Evolutionary conservation across 2,888 invertebrate species (phyloP), one percentile per base, ranked within the genome.

Genomic region (Amiota mariae): DNA sequence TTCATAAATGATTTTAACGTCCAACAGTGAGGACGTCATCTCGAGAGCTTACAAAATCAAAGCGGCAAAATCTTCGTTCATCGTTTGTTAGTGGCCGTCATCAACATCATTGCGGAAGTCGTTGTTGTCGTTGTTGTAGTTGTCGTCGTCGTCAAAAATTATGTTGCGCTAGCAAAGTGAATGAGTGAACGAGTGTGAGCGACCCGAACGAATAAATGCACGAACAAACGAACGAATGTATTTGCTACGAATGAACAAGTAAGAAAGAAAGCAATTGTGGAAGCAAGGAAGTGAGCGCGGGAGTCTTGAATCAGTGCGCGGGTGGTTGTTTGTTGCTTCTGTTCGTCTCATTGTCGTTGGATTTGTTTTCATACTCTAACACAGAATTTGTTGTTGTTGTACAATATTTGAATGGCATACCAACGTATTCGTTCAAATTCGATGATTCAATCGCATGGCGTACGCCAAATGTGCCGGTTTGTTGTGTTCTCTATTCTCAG

Each of bases 381-480:
- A 36, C 36, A 36, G 4, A 6, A 36, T 4, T 36, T 36, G 36
- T 36, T 36, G 36, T 6, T 36, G 48, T 48, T 66, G 64, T 18
- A n/a, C n/a, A n/a, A n/a, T 24, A 48, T 24, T 47, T 49, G 66
- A 47, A 18, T 48, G 8, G 11, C 36, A n/a, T 64, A 12, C 64
- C 47, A 64, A 48, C 66, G 66, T 10, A 66, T 48, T 36, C 66
- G 15, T 2, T 36, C 36, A 6, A 6, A 36, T 36, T 36, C 36
- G 36, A 36, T 36, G 36, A 36, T 36, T 36, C 36, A 36, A 6
- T 84, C 85, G 80, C 77, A 76, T 81, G 86, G 75, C 82, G 77
- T 74, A 73, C 74, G 81, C 80, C 80, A 85, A 84, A 80, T 79
- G 85, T 85, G 83, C 83, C 85, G 85, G 83, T 36, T 3, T 2